These are phyloP conservation scores for Excalfactoria chinensis DNA, from an alignment of 2,113 vertebrate genomes.

Conservation along the genomic window DNA sequence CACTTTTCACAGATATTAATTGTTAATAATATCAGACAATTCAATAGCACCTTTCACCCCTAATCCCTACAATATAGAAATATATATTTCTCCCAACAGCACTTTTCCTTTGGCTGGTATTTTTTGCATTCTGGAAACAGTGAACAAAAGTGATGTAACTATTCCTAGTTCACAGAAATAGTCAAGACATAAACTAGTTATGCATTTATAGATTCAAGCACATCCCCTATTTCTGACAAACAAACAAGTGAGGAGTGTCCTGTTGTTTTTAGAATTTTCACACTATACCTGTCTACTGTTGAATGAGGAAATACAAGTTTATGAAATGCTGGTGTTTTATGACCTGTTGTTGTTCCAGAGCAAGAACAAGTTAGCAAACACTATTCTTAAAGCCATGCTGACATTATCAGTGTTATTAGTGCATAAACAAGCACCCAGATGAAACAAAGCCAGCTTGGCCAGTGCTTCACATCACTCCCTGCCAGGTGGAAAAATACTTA, in stretches of 20 bases:
- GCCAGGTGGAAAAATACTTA: conserved; percentile 34
- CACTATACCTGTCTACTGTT: background rate
- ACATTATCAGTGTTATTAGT: conserved; percentile 37
- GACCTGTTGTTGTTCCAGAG: conserved; percentile 1
- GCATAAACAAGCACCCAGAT: conserved; percentile 19
- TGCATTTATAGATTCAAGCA: background rate
- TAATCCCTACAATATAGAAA: background rate
- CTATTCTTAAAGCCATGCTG: background rate
- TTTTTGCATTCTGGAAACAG: background rate
- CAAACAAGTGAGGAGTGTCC: background rate
- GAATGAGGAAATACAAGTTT: background rate
- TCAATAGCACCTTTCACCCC: background rate
- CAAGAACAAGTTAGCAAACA: conserved; percentile 34
- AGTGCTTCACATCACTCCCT: background rate
- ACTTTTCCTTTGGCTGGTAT: background rate
- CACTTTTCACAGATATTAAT: background rate
- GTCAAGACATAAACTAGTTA: background rate
- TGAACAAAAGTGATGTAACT: background rate
- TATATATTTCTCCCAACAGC: background rate
- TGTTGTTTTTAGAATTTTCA: background rate
- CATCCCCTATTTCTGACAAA: background rate
- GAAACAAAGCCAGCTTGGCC: conserved; percentile 28
- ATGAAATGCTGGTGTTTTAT: background rate
- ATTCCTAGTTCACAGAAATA: background rate
- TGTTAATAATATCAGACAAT: background rate